A percentile compares a stretch with the other conserved stretches of the same genome.
phyloP scores from a whole-genome alignment of 2,113 vertebrate genomes.

The Butastur rufipennis region DNA sequence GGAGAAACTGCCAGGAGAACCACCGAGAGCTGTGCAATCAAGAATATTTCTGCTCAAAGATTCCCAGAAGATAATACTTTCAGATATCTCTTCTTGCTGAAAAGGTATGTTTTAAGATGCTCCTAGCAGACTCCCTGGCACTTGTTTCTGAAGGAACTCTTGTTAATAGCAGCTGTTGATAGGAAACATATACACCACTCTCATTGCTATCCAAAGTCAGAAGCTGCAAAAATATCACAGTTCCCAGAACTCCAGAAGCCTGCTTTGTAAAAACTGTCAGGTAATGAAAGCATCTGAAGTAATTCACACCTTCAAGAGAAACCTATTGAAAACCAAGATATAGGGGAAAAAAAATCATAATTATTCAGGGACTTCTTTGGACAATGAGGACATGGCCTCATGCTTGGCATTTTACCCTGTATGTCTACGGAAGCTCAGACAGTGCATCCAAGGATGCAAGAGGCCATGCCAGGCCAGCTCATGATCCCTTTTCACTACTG shows the following conservation, averaged over 20 bases:
- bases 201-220: background rate
- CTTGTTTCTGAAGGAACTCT: background rate
- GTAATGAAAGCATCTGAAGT: background rate
- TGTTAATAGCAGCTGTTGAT: background rate
- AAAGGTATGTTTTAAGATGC: background rate
- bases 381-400: background rate
- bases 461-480: background rate
- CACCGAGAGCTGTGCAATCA: background rate
- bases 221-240: background rate
- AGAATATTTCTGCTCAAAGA: background rate
- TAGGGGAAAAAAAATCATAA: background rate
- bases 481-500: background rate
- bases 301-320: background rate
- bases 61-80: background rate
- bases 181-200: background rate
- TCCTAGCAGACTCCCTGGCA: background rate
- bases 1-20: background rate
- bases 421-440: background rate
- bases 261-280: background rate
- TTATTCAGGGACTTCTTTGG: background rate
- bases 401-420: background rate
- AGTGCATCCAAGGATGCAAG: background rate
- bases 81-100: background rate
- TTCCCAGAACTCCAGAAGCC: background rate
- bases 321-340: background rate